phyloP scores from a whole-genome alignment of 2,797 vertebrate genomes.

The Balearica regulorum region DNA sequence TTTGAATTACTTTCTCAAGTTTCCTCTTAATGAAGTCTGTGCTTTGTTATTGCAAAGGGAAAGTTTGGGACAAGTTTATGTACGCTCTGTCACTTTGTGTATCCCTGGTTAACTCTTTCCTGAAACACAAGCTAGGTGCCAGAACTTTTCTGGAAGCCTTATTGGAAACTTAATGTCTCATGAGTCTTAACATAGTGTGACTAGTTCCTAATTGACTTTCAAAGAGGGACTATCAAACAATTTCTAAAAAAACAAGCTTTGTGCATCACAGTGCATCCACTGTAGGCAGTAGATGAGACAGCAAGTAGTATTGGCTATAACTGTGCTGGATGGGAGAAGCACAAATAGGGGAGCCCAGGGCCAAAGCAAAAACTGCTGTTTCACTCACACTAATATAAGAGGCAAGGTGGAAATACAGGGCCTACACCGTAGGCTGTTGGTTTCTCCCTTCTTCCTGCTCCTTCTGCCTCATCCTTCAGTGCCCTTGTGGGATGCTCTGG shows the following conservation, averaged over 20 bases:
- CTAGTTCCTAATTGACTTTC: not conserved
- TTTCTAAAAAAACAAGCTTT: not conserved
- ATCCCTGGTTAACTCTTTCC: conserved; percentile 13
- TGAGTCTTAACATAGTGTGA: not conserved
- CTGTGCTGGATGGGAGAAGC: not conserved
- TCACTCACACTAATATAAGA: not conserved
- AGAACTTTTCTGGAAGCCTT: conserved; percentile 7
- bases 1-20: not conserved
- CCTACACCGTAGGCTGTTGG: not conserved
- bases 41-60: not conserved
- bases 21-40: not conserved
- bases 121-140: not conserved
- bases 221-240: not conserved
- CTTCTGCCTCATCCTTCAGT: not conserved
- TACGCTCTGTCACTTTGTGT: not conserved
- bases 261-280: not conserved
- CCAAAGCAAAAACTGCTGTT: not conserved
- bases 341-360: not conserved
- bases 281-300: not conserved
- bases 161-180: not conserved
- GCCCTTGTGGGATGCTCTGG: not conserved
- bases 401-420: not conserved
- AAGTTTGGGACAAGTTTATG: not conserved
- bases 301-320: not conserved
- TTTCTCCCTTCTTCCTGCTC: not conserved